These are phyloP conservation scores for Drosophila siamana DNA, from an alignment of 2,888 invertebrate species.

Conservation along the genomic window DNA sequence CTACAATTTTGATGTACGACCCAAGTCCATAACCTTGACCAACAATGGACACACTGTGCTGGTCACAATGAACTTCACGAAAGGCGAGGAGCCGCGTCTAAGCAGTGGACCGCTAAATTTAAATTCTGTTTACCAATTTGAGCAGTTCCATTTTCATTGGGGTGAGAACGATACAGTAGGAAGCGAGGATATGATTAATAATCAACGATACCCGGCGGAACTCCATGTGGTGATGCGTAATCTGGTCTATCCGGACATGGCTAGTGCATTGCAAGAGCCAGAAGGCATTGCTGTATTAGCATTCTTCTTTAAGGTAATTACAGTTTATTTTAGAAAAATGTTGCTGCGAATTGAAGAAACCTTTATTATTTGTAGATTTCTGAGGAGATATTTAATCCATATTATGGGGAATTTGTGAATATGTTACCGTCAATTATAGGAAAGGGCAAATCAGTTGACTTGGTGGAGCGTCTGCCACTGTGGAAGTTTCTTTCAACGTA, in stretches of 20 bases:
- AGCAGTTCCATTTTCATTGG: slow-evolving; percentile 92
- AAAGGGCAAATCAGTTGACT: slow-evolving; percentile 85
- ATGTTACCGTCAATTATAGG: slow-evolving; percentile 81
- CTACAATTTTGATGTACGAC: slow-evolving; percentile 7
- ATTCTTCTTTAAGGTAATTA: slow-evolving; percentile 11
- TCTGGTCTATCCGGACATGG: background rate
- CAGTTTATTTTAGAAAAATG: background rate
- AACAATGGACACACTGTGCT: slow-evolving; percentile 27
- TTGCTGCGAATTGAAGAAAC: background rate
- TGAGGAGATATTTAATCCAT: background rate
- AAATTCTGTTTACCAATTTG: slow-evolving; percentile 4
- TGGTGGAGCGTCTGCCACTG: slow-evolving; percentile 87
- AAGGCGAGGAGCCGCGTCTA: slow-evolving; percentile 4
- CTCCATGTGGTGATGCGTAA: slow-evolving; percentile 21
- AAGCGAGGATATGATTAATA: slow-evolving; percentile 87
- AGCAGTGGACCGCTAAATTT: slow-evolving; percentile 2
- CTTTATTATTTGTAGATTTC: background rate
- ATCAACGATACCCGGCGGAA: slow-evolving; percentile 66
- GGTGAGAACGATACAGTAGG: slow-evolving; percentile 89
- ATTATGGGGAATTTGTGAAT: slow-evolving; percentile 53
- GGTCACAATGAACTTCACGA: slow-evolving; percentile 13
- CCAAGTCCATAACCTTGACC: background rate
- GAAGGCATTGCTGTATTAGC: slow-evolving; percentile 14
- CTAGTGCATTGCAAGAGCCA: slow-evolving; percentile 2
- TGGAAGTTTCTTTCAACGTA: slow-evolving; percentile 87